Percentiles rank a stretch among this genome's conserved stretches.
These are phyloP conservation scores for Dexiosoma caninum DNA, from an alignment of 2,888 invertebrate species.

Conservation along the genomic window DNA sequence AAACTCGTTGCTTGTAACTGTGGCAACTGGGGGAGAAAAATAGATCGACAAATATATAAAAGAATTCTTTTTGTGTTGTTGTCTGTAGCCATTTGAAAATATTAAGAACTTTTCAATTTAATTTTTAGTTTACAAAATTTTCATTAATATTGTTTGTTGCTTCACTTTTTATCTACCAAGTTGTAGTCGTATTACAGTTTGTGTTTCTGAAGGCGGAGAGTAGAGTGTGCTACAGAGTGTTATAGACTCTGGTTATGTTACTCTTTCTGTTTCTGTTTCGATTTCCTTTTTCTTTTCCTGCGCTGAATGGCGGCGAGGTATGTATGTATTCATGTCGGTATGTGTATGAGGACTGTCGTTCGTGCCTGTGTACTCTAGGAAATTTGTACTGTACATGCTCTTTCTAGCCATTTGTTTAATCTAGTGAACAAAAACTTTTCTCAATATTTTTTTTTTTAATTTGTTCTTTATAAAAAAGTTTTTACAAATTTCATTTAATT, in stretches of 20 bases:
- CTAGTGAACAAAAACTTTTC: conserved; percentile 23
- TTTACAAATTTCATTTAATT: conserved; percentile 31
- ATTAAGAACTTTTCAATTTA: conserved; percentile 57
- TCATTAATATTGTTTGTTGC: conserved; percentile 41
- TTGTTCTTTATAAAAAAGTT: background rate
- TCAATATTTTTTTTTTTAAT: no score
- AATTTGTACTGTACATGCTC: conserved; percentile 60
- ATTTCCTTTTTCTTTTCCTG: background rate
- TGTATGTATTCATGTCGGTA: background rate
- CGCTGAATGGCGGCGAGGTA: background rate
- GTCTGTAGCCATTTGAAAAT: background rate
- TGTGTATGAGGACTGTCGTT: background rate
- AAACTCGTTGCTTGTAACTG: background rate
- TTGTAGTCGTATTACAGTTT: background rate
- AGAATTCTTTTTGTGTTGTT: no score
- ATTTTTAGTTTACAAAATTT: conserved; percentile 49
- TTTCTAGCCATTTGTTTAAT: conserved; percentile 13
- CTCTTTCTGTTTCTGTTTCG: no score
- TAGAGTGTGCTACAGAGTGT: background rate
- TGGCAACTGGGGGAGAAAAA: background rate
- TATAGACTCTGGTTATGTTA: background rate
- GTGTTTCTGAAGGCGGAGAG: background rate
- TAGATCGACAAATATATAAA: background rate
- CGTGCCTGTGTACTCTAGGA: conserved; percentile 11
- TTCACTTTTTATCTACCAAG: background rate